These are phyloP conservation scores for Antechinus flavipes DNA, from an alignment of 2,113 vertebrate genomes.

Conservation along the genomic window DNA sequence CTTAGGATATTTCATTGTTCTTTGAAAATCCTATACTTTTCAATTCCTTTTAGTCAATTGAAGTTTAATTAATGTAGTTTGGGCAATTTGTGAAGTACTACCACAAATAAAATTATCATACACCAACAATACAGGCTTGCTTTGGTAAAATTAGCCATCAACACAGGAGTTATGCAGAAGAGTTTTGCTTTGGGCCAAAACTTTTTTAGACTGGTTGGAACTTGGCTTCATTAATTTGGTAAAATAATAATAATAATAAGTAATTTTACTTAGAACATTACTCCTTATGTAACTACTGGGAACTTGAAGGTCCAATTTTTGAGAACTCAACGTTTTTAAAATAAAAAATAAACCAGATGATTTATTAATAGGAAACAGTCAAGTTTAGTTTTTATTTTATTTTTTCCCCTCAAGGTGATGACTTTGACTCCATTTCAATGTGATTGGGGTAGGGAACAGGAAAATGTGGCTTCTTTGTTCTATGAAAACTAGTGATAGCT, in stretches of 20 bases:
- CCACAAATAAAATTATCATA: constrained; percentile 71
- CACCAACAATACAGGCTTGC: constrained; percentile 63
- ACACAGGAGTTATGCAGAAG: constrained; percentile 22
- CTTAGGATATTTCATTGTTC: constrained; percentile 15
- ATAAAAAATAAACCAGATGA: background rate
- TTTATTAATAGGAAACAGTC: background rate
- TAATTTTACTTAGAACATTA: constrained; percentile 25
- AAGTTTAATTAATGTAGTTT: constrained; percentile 60
- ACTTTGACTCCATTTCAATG: constrained; percentile 8
- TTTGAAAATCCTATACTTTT: constrained; percentile 43
- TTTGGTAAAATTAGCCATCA: constrained; percentile 63
- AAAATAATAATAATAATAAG: background rate
- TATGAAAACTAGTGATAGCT: background rate
- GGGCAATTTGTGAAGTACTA: constrained; percentile 57
- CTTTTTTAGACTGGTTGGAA: constrained; percentile 59
- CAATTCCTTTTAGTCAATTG: constrained; percentile 61
- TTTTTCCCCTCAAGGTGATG: background rate
- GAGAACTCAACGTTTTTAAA: constrained; percentile 24
- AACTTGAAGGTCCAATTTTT: constrained; percentile 45
- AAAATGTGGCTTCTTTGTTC: background rate
- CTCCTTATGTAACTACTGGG: background rate
- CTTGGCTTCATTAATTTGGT: constrained; percentile 51
- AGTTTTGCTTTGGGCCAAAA: constrained; percentile 12
- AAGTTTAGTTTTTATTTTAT: background rate
- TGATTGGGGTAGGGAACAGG: background rate